Evolutionary conservation across 1,140 invertebrate species (phyloP), one percentile per base, ranked within the genome.

Genomic region (Trichogramma pretiosum): DNA sequence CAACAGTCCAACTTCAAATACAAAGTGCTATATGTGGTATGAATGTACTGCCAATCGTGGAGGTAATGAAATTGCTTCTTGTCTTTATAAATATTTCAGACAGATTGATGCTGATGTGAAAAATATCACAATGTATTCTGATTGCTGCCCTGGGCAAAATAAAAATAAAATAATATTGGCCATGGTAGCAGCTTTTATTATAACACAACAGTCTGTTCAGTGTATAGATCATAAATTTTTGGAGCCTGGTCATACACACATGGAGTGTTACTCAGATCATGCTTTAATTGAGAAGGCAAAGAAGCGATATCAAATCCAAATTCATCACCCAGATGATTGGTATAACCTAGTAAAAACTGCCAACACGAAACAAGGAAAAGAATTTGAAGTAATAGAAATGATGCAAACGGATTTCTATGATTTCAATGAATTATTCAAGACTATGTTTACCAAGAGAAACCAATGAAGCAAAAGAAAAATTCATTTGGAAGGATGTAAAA

Each of bases 221-320:
- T 16, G 21, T 5, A 49, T 67, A 22, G 56, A 64, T 33, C 62
- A 68, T 42, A 65, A 66, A 38, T 67, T 66, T 53, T 16, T 67
- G 22, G 56, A 63, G 16, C 49, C 57, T 39, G 60, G 64, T 14
- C 63, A 67, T 39, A 60, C 55, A 1, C 54, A 58, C 39, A 58
- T 67, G 55, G 62, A 62, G 39, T 60, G 57, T 47, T 59, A 64
- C 33, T 36, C 23, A 17, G 59, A 62, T 40, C 62, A 63, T 52
- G 55, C 56, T 0, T n/a, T 54, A 18, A 65, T 66, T 13, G 60
- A 64, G 52, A 46, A 35, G 40, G 38, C 28, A 17, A 50, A 50
- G 26, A 50, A 46, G 26, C 18, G 2, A 11, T 16, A 1, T 23
- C 14, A 16, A 13, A 11, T 3, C 2, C 3, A 33, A 43, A 13